Evolutionary conservation across 2,113 vertebrate species (phyloP).

Genomic region (Mobula hypostoma): DNA sequence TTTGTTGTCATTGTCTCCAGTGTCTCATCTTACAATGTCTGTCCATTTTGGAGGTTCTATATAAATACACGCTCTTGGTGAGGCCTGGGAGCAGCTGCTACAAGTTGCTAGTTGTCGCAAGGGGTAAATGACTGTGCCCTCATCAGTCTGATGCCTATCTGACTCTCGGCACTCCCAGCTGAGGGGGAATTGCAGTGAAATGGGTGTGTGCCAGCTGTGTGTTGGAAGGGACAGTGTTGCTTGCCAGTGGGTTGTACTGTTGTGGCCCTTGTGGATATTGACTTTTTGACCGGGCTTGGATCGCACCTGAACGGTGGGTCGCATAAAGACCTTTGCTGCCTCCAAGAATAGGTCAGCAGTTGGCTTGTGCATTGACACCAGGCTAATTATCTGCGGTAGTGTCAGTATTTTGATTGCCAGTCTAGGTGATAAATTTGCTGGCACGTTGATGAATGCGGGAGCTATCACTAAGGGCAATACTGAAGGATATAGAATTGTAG

Average conservation of each 20-base stretch:
- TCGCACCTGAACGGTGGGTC: neutral
- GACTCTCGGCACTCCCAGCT: neutral
- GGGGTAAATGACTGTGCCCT: neutral
- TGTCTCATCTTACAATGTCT: neutral
- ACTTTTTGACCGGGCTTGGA: neutral
- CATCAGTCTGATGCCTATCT: neutral
- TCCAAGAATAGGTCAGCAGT: neutral
- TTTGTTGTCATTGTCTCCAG: neutral
- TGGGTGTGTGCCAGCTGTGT: neutral
- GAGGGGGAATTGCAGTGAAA: neutral
- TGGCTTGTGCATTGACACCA: neutral
- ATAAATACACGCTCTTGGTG: neutral
- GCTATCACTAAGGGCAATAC: neutral
- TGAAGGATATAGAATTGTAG: neutral
- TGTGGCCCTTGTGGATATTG: neutral
- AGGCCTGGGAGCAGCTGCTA: neutral
- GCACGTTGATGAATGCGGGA: neutral
- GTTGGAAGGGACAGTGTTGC: neutral
- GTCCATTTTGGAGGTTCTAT: neutral
- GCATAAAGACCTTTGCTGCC: neutral
- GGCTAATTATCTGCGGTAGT: neutral
- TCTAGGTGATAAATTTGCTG: neutral
- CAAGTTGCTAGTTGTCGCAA: neutral
- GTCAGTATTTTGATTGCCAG: neutral
- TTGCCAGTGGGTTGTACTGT: neutral